Evolutionary conservation across 2,888 invertebrate species (phyloP).

Genomic region (Eledona agricola): DNA sequence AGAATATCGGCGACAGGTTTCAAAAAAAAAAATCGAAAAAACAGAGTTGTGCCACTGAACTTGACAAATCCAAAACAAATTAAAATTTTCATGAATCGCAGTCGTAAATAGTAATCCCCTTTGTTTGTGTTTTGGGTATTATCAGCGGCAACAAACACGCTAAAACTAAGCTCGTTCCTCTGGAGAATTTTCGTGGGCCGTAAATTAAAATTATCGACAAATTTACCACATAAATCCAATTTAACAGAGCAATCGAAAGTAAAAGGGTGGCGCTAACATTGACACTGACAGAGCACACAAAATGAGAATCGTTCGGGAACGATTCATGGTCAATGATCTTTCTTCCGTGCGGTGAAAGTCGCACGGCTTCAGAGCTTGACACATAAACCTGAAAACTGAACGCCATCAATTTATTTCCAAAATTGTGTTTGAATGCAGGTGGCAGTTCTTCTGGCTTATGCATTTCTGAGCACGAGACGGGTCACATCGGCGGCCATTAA

Average conservation of each 20-base stretch:
- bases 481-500: constrained; percentile 46
- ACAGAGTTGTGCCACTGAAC: not conserved
- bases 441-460: constrained; percentile 41
- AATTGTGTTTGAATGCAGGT: constrained; percentile 39
- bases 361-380: constrained; percentile 26
- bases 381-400: constrained; percentile 36
- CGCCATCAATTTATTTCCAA: constrained; percentile 14
- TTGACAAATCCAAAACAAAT: constrained; percentile 1
- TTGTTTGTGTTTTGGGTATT: too few species aligned
- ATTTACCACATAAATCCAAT: too few species aligned
- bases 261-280: constrained; percentile 27
- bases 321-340: constrained; percentile 35
- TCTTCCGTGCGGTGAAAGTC: constrained; percentile 35
- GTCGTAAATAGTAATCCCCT: too few species aligned
- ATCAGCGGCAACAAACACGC: too few species aligned
- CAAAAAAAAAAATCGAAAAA: constrained; percentile 1
- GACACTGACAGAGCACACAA: constrained; percentile 13
- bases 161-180: not conserved
- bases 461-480: constrained; percentile 36
- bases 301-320: constrained; percentile 8
- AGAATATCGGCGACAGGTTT: too few species aligned
- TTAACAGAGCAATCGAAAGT: constrained; percentile 14
- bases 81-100: too few species aligned
- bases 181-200: not conserved
- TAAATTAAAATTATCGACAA: not conserved